These are phyloP conservation scores for Nowickia ferox DNA, from an alignment of 2,888 invertebrate genomes.

Conservation along the genomic window DNA sequence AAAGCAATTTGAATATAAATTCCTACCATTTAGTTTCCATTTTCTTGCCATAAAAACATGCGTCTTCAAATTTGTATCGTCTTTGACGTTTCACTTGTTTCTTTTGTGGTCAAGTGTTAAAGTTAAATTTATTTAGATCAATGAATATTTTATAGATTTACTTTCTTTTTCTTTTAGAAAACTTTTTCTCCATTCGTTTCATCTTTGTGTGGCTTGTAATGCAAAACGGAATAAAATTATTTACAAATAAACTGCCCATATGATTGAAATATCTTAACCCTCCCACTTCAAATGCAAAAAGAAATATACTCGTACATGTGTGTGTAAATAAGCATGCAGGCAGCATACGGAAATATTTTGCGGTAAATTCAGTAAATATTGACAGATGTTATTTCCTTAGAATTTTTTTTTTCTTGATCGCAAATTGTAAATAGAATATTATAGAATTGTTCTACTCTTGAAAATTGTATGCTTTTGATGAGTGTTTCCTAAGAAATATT, in stretches of 20 bases:
- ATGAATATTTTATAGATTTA: conserved; percentile 57
- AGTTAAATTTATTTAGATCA: conserved; percentile 59
- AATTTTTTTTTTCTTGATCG: background rate
- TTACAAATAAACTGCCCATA: conserved; percentile 33
- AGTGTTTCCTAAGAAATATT: background rate
- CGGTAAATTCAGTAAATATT: conserved; percentile 35
- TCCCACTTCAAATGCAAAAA: background rate
- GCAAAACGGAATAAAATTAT: conserved; percentile 17
- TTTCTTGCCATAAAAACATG: conserved; percentile 13
- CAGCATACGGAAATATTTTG: background rate
- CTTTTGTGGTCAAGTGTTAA: conserved; percentile 69
- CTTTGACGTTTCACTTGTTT: conserved; percentile 8
- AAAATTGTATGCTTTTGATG: background rate
- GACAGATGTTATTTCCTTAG: conserved; percentile 32
- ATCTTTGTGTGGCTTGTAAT: conserved; percentile 6
- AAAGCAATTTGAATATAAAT: conserved; percentile 67
- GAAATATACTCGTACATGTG: background rate
- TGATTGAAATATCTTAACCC: background rate
- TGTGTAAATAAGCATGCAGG: background rate
- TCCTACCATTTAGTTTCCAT: conserved; percentile 25
- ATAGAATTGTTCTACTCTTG: background rate
- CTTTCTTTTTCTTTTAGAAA: conserved; percentile 13
- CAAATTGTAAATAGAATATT: background rate
- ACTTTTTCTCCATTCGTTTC: background rate
- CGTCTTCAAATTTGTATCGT: conserved; percentile 30